phyloP scores from a whole-genome alignment of 1,140 invertebrate genomes.

The Zophobas atratus region DNA sequence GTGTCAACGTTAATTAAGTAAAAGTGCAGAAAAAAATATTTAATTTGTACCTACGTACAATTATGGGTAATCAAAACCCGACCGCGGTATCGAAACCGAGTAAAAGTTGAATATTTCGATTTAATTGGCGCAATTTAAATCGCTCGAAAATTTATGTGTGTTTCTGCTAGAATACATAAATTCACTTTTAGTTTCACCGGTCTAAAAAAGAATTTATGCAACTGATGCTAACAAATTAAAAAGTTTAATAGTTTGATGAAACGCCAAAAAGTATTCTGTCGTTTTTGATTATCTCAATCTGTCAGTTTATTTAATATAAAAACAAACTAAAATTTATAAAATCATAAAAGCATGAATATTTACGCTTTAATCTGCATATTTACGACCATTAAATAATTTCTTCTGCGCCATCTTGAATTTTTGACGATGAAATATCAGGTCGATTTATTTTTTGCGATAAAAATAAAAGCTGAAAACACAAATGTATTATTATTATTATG shows the following conservation, averaged over 20 bases:
- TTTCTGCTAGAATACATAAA: not conserved
- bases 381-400: constrained; percentile 7
- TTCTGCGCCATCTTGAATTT: not conserved
- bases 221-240: not conserved
- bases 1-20: too few species aligned
- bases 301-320: not conserved
- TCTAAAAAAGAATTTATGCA: not conserved
- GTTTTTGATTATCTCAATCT: not conserved
- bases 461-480: too few species aligned
- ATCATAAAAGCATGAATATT: constrained; percentile 8
- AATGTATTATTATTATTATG: too few species aligned
- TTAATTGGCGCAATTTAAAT: too few species aligned
- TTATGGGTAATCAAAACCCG: too few species aligned
- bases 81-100: too few species aligned
- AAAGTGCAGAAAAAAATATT: too few species aligned
- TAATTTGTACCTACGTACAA: too few species aligned
- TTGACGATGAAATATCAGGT: not conserved
- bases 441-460: not conserved
- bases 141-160: too few species aligned
- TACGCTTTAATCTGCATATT: constrained; percentile 11
- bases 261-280: not conserved
- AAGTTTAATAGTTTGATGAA: too few species aligned
- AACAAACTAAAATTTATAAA: constrained; percentile 6
- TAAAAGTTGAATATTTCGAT: too few species aligned
- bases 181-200: not conserved